These are phyloP conservation scores for Donacobius atricapilla DNA, from an alignment of 2,113 vertebrate genomes.

Conservation along the genomic window DNA sequence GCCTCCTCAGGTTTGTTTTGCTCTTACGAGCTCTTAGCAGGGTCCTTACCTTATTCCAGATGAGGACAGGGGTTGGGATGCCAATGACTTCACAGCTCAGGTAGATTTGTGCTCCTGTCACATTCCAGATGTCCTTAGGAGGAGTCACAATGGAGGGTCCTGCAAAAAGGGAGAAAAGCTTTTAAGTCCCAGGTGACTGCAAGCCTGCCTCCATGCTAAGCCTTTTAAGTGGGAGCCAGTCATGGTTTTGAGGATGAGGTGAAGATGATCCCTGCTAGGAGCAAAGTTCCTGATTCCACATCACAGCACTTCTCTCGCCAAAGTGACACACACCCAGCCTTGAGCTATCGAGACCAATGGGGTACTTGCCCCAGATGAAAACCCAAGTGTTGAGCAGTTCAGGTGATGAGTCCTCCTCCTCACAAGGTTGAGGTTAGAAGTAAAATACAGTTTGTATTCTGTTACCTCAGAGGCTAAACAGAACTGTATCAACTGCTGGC, in stretches of 20 bases:
- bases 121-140: slow-evolving; percentile 88
- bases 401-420: neutral
- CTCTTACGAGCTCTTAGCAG: neutral
- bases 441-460: neutral
- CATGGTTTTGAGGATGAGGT: neutral
- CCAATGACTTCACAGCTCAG: slow-evolving; percentile 92
- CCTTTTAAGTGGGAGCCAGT: neutral
- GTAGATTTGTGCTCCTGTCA: slow-evolving; percentile 88
- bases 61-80: slow-evolving; percentile 89
- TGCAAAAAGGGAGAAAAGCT: slow-evolving; percentile 25
- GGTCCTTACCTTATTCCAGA: slow-evolving; percentile 87
- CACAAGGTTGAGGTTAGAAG: neutral
- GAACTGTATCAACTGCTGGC: neutral
- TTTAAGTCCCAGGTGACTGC: neutral
- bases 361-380: neutral
- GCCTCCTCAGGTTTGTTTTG: neutral
- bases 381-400: neutral
- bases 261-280: neutral
- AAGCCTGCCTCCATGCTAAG: neutral
- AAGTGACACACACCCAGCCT: neutral
- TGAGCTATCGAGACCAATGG: neutral
- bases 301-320: neutral
- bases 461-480: neutral
- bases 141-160: slow-evolving; percentile 87
- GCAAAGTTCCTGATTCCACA: neutral